Evolutionary conservation across 2,888 invertebrate genomes (phyloP).

Genomic region (Xestobium rufovillosum): DNA sequence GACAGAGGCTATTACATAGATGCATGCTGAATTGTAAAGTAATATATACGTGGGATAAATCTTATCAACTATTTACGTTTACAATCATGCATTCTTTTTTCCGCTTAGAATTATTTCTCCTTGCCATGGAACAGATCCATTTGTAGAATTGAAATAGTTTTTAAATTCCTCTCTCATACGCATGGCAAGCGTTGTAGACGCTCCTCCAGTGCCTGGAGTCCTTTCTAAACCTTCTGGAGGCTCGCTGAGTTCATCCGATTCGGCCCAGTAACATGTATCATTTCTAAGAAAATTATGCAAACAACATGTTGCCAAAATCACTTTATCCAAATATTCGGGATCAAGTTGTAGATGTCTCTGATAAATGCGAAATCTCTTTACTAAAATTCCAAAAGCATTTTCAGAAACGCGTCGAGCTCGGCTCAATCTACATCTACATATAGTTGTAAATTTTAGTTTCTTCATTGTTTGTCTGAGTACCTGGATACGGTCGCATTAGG

Average conservation of each 20-base stretch:
- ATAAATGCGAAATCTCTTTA: conserved; percentile 16
- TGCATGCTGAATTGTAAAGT: too few relatives aligned
- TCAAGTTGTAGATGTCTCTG: conserved; percentile 12
- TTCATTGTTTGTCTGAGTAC: conserved; percentile 11
- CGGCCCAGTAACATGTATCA: conserved; percentile 12
- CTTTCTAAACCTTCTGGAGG: conserved; percentile 8
- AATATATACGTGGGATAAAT: too few relatives aligned
- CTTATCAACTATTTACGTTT: neutral
- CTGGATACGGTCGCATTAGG: conserved; percentile 15
- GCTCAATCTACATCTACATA: conserved; percentile 15
- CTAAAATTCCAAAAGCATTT: conserved; percentile 17
- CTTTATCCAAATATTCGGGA: conserved; percentile 8
- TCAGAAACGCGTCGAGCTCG: conserved; percentile 18
- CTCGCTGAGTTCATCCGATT: conserved; percentile 9
- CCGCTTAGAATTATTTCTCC: conserved; percentile 7
- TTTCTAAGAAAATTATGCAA: conserved; percentile 13
- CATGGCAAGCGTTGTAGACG: conserved; percentile 11
- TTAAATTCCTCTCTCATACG: conserved; percentile 15
- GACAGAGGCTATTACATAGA: too few relatives aligned
- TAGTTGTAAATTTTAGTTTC: conserved; percentile 21
- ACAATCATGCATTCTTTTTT: conserved; percentile 5
- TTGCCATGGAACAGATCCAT: conserved; percentile 13
- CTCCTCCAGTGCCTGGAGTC: conserved; percentile 13
- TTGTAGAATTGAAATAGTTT: conserved; percentile 9
- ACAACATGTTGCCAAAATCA: conserved; percentile 9